Base-by-base conservation (phyloP, 2,888 invertebrate genomes). In the Megaustenia siamemsis region DNA sequence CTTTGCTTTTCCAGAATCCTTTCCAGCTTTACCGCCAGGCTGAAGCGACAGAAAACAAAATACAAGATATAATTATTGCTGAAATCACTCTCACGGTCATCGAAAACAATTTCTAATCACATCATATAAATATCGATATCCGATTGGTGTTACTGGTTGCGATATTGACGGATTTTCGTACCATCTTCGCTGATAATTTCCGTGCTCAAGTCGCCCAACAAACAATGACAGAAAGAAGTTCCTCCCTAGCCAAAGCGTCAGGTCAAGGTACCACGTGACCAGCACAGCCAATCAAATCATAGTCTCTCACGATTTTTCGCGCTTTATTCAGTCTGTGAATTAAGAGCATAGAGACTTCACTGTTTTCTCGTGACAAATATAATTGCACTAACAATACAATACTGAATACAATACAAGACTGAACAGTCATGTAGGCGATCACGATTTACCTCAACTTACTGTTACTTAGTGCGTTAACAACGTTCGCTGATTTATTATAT, bases 21-120 rank as follows among this genome's bases (percentile, higher is more conserved):
- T 99, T 94, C 99, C 99, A 95, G 99, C 99, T 97, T 99, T 99
- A 94, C 99, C 99, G 95, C 99, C 99, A 96, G 99, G 99, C 99
- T 95, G 89, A 83, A 53, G 71, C 81, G 69, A 86, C 84, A 87
- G 84, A 83, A 84, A 86, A 69, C 15, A 76, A 83, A 87, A 86
- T 84, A n/a, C n/a, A 35, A 32, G 56, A 68, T 49, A 21, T 38
- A 68, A 71, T 69, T 66, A 83, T 78, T 60, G 60, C 78, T 71
- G 38, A 78, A 68, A 78, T 40, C 45, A 24, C 5, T 56, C 43
- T 28, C 18, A 18, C 10, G 32, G 18, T 71, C 49, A 38, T 5
- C 35, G 69, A 85, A 85, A 85, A 81, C 43, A 38, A 28, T 32
- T 76, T 71, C 56, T 81, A 69, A 85, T 73, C 45, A 38, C 81